These are phyloP conservation scores for Macroglossus sobrinus DNA, from an alignment of 2,113 vertebrate genomes.

Conservation along the genomic window DNA sequence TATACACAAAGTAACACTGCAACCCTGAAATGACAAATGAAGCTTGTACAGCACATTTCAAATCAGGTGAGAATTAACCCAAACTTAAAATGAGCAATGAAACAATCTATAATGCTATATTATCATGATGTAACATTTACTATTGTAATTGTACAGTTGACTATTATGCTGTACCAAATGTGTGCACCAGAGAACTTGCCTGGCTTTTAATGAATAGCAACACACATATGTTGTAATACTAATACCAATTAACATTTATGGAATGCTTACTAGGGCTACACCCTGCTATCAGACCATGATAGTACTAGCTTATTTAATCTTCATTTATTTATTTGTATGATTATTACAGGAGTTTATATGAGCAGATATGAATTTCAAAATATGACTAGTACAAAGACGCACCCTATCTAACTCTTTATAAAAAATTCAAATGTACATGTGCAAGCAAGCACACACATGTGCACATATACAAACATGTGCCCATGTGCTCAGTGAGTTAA, in stretches of 20 bases:
- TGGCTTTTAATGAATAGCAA: not conserved
- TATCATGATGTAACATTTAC: not conserved
- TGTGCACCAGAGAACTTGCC: not conserved
- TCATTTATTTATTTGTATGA: not conserved
- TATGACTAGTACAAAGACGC: not conserved
- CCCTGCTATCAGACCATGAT: not conserved
- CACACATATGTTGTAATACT: not conserved
- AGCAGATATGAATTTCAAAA: constrained; percentile 18
- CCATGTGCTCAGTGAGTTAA: not conserved
- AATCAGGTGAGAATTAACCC: not conserved
- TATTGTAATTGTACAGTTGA: not conserved
- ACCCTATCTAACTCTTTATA: not conserved
- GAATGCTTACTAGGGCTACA: not conserved
- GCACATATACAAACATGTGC: accelerated
- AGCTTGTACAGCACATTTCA: not conserved
- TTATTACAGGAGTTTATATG: not conserved
- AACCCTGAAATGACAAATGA: not conserved
- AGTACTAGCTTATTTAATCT: not conserved
- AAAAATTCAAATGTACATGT: not conserved
- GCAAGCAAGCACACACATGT: accelerated
- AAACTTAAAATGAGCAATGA: not conserved
- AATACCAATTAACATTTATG: not conserved
- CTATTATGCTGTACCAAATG: not conserved
- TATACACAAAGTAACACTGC: too few relatives aligned
- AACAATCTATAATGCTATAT: not conserved